Conservation (phyloP, 2,797 vertebrate genomes). For the Ateles fusciceps region DNA sequence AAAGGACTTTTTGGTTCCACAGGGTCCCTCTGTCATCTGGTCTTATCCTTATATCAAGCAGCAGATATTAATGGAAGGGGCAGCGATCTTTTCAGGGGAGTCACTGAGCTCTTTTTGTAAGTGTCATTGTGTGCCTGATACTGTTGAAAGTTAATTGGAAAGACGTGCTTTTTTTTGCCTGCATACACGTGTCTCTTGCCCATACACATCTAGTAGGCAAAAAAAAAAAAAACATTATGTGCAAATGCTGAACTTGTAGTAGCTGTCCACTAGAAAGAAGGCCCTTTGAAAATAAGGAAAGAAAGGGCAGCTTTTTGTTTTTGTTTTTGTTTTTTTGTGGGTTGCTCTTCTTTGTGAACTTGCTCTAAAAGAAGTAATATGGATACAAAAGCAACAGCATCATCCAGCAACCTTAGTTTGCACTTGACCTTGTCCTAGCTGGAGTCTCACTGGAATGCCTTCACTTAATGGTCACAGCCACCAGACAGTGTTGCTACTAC, state of each 20-base stretch:
- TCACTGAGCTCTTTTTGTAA: not conserved
- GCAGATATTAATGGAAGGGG: conserved; percentile 36
- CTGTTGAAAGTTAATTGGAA: not conserved
- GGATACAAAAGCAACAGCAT: not conserved
- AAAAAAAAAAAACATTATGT: too few relatives aligned
- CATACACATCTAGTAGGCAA: too few relatives aligned
- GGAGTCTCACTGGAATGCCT: fast-evolving
- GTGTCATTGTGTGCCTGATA: not conserved
- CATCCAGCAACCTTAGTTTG: not conserved
- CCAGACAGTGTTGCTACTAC: fast-evolving
- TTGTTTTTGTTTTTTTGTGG: not conserved
- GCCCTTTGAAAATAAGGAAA: not conserved
- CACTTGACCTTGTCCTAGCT: not conserved
- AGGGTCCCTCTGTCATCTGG: not conserved
- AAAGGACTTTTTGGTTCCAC: not conserved
- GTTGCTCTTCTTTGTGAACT: not conserved
- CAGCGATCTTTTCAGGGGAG: not conserved
- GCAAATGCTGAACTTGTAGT: not conserved
- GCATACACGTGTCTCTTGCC: too few relatives aligned
- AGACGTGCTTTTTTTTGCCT: not conserved
- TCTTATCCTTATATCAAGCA: conserved; percentile 33
- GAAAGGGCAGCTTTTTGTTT: not conserved
- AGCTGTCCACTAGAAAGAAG: not conserved
- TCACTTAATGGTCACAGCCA: not conserved
- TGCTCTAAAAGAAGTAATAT: not conserved